These are phyloP conservation scores for Leptinotarsa undecemlineata DNA, from an alignment of 1,140 invertebrate genomes.

Conservation along the genomic window DNA sequence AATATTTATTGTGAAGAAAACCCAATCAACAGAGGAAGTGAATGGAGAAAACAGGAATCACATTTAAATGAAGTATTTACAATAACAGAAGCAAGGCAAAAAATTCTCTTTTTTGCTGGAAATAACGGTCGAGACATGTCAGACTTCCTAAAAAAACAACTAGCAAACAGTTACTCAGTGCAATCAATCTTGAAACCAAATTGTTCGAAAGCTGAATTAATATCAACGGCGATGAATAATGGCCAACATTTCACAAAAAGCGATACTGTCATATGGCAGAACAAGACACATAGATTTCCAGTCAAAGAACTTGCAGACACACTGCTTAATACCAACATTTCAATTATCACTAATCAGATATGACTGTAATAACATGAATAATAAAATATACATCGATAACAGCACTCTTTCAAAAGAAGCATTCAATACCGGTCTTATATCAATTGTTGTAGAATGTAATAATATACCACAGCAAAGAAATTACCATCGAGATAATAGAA, in stretches of 20 bases:
- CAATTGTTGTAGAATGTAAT: slow-evolving; percentile 11
- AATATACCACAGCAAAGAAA: slow-evolving; percentile 14
- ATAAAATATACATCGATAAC: slow-evolving; percentile 2
- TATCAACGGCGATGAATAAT: background rate
- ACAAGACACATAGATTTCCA: background rate
- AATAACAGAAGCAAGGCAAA: background rate
- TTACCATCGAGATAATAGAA: slow-evolving; percentile 1
- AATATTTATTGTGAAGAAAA: background rate
- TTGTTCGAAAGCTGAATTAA: background rate
- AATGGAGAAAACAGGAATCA: background rate
- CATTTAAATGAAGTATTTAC: slow-evolving; percentile 8
- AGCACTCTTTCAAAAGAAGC: background rate
- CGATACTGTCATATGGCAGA: slow-evolving; percentile 7
- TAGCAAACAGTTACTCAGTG: slow-evolving; percentile 7
- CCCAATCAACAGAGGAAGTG: background rate
- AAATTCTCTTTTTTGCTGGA: background rate
- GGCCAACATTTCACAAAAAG: slow-evolving; percentile 2
- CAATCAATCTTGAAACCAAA: background rate
- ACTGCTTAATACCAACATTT: background rate
- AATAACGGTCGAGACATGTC: background rate
- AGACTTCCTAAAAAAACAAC: background rate
- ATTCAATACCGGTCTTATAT: background rate
- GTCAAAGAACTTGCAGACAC: slow-evolving; percentile 3
- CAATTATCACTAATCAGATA: background rate
- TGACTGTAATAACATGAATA: background rate